phyloP scores from a whole-genome alignment of 2,888 invertebrate genomes.

The Cephus pygmeus region DNA sequence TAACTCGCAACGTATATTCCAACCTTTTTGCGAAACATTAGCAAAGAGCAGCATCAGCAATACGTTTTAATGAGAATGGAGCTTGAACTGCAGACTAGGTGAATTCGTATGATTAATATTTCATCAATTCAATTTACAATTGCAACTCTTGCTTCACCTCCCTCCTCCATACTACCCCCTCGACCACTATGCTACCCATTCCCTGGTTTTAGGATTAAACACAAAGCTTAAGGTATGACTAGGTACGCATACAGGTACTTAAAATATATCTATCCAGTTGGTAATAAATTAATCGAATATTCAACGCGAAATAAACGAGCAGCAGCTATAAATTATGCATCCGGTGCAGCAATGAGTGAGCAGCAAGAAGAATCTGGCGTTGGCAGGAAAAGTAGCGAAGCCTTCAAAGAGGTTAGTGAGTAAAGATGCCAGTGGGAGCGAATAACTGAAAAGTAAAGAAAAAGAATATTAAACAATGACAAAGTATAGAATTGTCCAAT shows the following conservation, averaged over 20 bases:
- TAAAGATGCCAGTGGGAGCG: too few relatives aligned
- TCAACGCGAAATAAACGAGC: background rate
- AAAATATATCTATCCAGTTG: background rate
- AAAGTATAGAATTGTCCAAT: background rate
- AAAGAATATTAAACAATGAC: background rate
- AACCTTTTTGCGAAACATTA: background rate
- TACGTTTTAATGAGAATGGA: background rate
- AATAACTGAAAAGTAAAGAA: background rate
- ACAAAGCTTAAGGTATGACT: background rate
- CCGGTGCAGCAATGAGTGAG: background rate
- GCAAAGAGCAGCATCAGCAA: background rate
- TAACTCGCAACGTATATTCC: background rate
- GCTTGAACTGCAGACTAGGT: background rate
- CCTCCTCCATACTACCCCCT: too few relatives aligned
- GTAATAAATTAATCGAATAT: background rate
- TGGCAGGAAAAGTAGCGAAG: too few relatives aligned
- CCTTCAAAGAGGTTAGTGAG: too few relatives aligned
- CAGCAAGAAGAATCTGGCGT: background rate
- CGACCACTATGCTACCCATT: rapidly evolving
- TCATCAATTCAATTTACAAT: background rate
- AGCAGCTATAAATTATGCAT: background rate
- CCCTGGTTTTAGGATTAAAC: background rate
- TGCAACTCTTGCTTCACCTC: background rate
- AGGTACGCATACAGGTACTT: background rate
- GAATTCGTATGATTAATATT: background rate